Conservation (phyloP, 35 echinoderm and acorn worm species). For the Heliocidaris tuberculata region DNA sequence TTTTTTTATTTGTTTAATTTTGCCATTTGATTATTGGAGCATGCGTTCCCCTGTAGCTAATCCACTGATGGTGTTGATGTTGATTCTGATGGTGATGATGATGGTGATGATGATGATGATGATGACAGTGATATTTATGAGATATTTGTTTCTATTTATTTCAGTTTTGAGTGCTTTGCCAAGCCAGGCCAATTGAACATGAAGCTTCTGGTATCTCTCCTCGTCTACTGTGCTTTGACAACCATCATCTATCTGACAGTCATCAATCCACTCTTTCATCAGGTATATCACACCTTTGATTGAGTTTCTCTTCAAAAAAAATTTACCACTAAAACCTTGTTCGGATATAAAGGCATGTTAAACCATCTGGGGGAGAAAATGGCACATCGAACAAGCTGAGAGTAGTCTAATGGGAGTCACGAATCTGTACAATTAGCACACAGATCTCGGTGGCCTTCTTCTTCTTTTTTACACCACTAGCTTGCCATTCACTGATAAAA, state of each 20-base stretch:
- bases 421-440: too few species aligned
- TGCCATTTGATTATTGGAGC: too few species aligned
- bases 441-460: too few species aligned
- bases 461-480: too few species aligned
- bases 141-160: background rate
- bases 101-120: background rate
- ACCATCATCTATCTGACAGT: background rate
- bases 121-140: background rate
- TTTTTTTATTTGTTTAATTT: background rate
- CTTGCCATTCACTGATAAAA: too few species aligned
- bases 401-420: too few species aligned
- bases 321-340: too few species aligned
- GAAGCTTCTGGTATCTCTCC: background rate
- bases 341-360: too few species aligned
- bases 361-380: too few species aligned
- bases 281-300: background rate
- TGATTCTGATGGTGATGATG: background rate
- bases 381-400: too few species aligned
- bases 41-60: too few species aligned
- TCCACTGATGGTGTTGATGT: background rate
- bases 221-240: background rate
- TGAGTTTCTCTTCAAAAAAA: background rate
- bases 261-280: background rate
- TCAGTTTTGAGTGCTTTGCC: conserved; percentile 65
- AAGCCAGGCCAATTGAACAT: conserved; percentile 49